A percentile compares a stretch with the other conserved stretches of the same genome.
Conservation (phyloP, 2,797 vertebrate species). For the Carcharodon carcharias region DNA sequence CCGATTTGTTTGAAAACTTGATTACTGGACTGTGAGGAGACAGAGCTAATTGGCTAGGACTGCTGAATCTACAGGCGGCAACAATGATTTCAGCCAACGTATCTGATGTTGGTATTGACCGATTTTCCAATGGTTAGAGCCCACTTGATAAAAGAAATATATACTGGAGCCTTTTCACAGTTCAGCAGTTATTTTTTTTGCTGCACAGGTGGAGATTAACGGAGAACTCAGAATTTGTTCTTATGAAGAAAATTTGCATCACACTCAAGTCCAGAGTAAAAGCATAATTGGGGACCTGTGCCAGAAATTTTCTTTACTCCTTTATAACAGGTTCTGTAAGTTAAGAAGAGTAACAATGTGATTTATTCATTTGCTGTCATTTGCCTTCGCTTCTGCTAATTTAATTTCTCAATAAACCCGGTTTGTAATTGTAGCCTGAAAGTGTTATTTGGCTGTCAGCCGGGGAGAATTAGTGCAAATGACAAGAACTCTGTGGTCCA, state of each 20-base stretch:
- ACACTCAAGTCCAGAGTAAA: background rate
- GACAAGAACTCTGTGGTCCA: background rate
- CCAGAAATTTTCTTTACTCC: background rate
- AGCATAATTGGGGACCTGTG: background rate
- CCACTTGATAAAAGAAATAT: background rate
- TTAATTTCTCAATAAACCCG: background rate
- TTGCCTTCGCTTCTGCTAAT: background rate
- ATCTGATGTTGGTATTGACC: background rate
- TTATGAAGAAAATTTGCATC: background rate
- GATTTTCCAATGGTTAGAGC: background rate
- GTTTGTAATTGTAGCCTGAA: background rate
- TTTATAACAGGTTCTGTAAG: background rate
- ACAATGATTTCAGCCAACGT: background rate
- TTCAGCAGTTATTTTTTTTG: background rate
- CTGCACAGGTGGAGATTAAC: background rate
- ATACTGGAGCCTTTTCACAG: background rate
- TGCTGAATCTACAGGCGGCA: background rate
- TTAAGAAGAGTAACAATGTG: background rate
- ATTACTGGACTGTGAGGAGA: background rate
- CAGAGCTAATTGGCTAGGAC: constrained; percentile 3
- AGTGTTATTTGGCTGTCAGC: background rate
- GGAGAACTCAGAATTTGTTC: background rate
- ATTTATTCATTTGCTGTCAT: background rate
- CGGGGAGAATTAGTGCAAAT: background rate
- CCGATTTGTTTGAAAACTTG: background rate